phyloP scores from a whole-genome alignment of 2,888 invertebrate genomes.

The Suillia variegata region DNA sequence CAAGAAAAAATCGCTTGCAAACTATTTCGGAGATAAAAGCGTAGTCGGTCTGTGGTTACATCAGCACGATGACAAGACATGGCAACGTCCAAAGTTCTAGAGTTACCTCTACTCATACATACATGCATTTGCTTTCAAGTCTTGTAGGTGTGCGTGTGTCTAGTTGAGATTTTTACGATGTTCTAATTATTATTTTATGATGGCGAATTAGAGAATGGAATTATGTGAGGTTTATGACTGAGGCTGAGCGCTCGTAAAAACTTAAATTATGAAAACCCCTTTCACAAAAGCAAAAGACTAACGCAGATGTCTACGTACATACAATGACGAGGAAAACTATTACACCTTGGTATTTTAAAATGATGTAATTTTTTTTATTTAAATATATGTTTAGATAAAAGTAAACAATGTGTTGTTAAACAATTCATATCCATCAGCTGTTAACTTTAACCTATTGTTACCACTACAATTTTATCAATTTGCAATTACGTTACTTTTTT shows the following conservation, averaged over 20 bases:
- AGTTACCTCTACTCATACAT: not conserved
- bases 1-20: too few relatives aligned
- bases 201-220: conserved; percentile 22
- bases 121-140: not conserved
- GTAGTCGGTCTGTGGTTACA: not conserved
- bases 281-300: not conserved
- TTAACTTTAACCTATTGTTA: too few relatives aligned
- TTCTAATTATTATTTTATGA: conserved; percentile 52
- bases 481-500: too few relatives aligned
- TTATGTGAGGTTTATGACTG: not conserved
- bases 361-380: too few relatives aligned
- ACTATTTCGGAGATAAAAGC: not conserved
- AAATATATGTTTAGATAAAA: too few relatives aligned
- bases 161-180: conserved; percentile 38
- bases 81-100: too few relatives aligned
- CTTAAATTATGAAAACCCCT: not conserved
- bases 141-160: not conserved
- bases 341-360: too few relatives aligned
- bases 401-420: too few relatives aligned
- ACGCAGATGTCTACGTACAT: too few relatives aligned
- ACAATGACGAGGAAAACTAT: too few relatives aligned
- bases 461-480: too few relatives aligned
- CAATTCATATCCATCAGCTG: too few relatives aligned
- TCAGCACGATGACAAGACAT: not conserved
- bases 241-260: not conserved